Evolutionary conservation across 2,888 invertebrate species (phyloP), one percentile per base, ranked within the genome.

Genomic region (Eulithis testata): DNA sequence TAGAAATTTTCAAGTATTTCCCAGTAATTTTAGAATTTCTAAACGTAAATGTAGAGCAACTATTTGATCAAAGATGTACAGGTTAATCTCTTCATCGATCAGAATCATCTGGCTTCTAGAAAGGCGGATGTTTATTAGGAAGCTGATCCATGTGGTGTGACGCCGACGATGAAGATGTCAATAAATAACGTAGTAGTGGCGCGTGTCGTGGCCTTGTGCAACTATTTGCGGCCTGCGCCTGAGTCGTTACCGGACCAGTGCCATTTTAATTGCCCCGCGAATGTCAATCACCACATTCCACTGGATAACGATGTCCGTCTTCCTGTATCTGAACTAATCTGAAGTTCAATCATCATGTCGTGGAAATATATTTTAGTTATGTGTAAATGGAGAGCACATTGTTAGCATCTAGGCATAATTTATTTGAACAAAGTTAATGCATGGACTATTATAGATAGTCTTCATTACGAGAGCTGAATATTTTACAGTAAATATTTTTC

Each of bases 191-290:
- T 70, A 72, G 79, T 76, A 27, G 53, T 31, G 31, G 79, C 49
- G 83, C 82, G 78, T 82, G 85, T 61, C 77, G 78, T 77, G 89
- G 83, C 92, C 91, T 91, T 87, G 91, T 81, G 75, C 81, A 86
- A 86, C 87, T 91, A 90, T 91, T 90, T 87, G 86, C 82, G 84
- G 83, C 82, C 78, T 86, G 81, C 80, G 76, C 75, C 72, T 68
- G 76, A 79, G 77, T 75, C 77, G 76, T 73, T 75, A 47, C 76
- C 71, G 73, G 76, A 60, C 61, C 63, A 54, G 66, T 36, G 81
- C 78, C 75, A 78, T 82, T 88, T 87, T 88, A 88, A 90, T 88
- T 87, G 86, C 85, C 76, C 73, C 80, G 78, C 75, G 82, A 86
- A 86, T 86, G 86, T 86, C 88, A 86, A 85, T 87, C 84, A 82